Percentiles rank a stretch among this genome's conserved stretches.
Conservation (phyloP, 2,888 invertebrate genomes). For the Agrypnus murinus region DNA sequence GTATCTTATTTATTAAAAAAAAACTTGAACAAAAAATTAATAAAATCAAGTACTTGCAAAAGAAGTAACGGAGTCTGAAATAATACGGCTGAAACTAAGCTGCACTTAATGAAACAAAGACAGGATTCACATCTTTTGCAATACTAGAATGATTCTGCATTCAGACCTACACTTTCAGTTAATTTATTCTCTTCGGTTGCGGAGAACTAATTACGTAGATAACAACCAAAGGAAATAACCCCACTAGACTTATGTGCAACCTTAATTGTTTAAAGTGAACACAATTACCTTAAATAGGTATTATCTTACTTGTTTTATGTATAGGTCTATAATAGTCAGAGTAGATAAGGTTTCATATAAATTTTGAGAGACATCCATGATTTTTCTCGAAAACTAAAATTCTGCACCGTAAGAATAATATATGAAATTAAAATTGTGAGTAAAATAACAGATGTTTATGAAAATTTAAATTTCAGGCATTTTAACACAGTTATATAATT, state of each 20-base stretch:
- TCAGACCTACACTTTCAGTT: conserved; percentile 18
- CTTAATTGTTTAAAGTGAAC: conserved; percentile 29
- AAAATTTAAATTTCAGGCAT: background rate
- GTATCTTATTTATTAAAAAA: too few species aligned
- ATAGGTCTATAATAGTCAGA: too few species aligned
- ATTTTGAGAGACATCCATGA: too few species aligned
- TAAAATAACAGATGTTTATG: background rate
- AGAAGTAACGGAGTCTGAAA: too few species aligned
- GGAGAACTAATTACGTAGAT: conserved; percentile 29
- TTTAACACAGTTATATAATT: too few species aligned
- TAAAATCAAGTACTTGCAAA: too few species aligned
- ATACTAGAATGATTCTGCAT: conserved; percentile 19
- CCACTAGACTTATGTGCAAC: conserved; percentile 15
- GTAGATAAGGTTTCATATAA: background rate
- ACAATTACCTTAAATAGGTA: conserved; percentile 18
- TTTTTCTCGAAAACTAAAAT: too few species aligned
- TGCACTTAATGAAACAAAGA: background rate
- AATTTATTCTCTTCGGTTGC: conserved; percentile 35
- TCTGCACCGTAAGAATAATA: too few species aligned
- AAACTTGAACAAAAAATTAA: too few species aligned
- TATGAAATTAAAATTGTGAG: background rate
- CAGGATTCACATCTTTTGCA: conserved; percentile 3
- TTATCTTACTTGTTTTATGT: conserved; percentile 14
- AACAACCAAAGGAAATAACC: conserved; percentile 31
- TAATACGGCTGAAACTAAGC: too few species aligned